phyloP scores from a whole-genome alignment of 2,888 invertebrate species.

The Dolomedes plantarius region DNA sequence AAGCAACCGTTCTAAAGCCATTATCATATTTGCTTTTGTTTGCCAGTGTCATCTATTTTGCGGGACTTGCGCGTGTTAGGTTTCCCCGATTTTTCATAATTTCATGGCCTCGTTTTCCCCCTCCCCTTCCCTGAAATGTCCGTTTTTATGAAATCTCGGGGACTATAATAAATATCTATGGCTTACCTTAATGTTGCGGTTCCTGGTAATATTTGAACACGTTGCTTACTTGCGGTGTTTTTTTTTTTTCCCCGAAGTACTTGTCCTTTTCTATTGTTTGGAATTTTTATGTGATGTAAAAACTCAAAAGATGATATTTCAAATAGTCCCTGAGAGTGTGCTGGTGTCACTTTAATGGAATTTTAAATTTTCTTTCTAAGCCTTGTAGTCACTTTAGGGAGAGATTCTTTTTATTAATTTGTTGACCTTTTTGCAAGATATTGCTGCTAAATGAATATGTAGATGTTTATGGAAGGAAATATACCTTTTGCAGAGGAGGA shows the following conservation, averaged over 20 bases:
- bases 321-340: background rate
- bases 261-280: slow-evolving; percentile 9
- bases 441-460: background rate
- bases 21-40: slow-evolving; percentile 71
- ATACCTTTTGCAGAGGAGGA: too few species aligned
- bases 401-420: background rate
- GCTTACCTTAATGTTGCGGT: slow-evolving; percentile 44
- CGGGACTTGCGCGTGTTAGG: slow-evolving; percentile 40
- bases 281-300: slow-evolving; percentile 14
- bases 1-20: slow-evolving; percentile 24
- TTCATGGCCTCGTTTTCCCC: slow-evolving; percentile 14
- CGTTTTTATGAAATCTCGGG: slow-evolving; percentile 11
- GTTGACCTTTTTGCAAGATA: background rate
- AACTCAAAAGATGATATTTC: slow-evolving; percentile 12
- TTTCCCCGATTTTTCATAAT: slow-evolving; percentile 68
- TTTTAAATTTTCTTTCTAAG: slow-evolving; percentile 16
- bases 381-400: background rate
- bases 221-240: background rate
- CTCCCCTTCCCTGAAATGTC: background rate
- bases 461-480: too few species aligned
- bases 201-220: background rate
- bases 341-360: slow-evolving; percentile 3
- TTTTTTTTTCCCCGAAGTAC: background rate
- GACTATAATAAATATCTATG: slow-evolving; percentile 38
- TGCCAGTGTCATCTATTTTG: slow-evolving; percentile 50